Base-by-base conservation (phyloP, 2,113 vertebrate genomes). In the Passer domesticus region DNA sequence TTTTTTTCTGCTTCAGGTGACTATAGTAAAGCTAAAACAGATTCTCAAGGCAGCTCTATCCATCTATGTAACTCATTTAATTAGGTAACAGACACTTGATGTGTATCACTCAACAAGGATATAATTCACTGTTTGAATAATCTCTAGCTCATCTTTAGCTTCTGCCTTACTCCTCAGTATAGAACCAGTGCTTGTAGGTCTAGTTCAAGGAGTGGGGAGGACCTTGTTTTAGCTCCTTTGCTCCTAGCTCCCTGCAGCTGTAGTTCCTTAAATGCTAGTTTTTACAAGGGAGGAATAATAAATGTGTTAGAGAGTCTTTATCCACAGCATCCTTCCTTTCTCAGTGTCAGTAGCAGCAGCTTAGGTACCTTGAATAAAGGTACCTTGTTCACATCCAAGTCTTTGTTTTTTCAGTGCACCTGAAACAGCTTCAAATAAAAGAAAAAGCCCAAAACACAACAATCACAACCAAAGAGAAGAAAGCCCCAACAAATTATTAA, bases 361-460 rank as follows among this genome's bases (percentile, higher is more conserved):
- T 87, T 83, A 83, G 24, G 30, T 44, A 31, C 7, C 27, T 69
- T 47, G 44, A 31, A 17, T n/a, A 52, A 25, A 46, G 4, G 24
- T 2, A 60, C 13, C 7, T 59, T 46, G 19, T 79, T 75, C 27
- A 43, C 10, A 68, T 68, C 37, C 31, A 68, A 30, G 68, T 62
- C 4, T 53, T 37, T 58, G 9, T 4, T 55, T 72, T 89, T 59
- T 87, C 46, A 50, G 2, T 64, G 31, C 13, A 68, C 5, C 9
- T 59, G 21, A 18, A 77, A 73, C 6, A 72, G n/a, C 31, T 68
- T 67, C 35, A 77, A 60, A 66, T 28, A 15, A 13, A 83, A 19
- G 2, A 23, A 37, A 30, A 14, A 19, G 2, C 3, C 21, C 22
- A 20, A 33, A 27, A 22, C 35, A 0, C 12, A 66, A 2, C 8